Conservation (phyloP, 2,113 vertebrate genomes). For the Centropus unirufus region DNA sequence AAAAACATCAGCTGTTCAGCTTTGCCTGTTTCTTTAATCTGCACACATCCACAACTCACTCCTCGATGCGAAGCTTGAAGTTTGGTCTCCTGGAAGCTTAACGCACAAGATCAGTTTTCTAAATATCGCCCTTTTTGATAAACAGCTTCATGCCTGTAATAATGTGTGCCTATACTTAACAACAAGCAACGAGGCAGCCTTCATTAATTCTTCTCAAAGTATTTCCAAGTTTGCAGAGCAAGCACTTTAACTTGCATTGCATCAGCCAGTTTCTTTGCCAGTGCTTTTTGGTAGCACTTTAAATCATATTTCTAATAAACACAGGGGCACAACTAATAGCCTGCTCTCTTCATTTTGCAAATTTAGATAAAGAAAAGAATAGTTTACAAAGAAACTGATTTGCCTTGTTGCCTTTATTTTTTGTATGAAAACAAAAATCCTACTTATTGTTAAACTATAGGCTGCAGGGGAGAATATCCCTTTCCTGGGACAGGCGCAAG, state of each 20-base stretch:
- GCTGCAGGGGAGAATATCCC: not conserved
- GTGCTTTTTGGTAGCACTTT: not conserved
- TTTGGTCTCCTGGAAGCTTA: not conserved
- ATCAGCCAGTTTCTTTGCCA: not conserved
- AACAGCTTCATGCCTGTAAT: not conserved
- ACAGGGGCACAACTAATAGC: not conserved
- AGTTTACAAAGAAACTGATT: not conserved
- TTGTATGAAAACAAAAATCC: not conserved
- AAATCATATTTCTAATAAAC: not conserved
- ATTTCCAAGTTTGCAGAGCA: not conserved
- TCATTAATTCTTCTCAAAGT: not conserved
- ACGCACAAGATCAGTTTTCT: not conserved
- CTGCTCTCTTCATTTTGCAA: not conserved
- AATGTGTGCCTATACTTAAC: not conserved
- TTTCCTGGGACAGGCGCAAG: not conserved
- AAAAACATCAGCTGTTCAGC: not conserved
- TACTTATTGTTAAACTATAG: not conserved
- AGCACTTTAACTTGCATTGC: not conserved
- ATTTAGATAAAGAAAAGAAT: not conserved
- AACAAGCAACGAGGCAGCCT: not conserved
- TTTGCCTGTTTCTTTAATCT: not conserved
- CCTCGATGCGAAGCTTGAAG: not conserved
- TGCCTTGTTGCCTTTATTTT: not conserved
- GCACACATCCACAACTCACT: not conserved
- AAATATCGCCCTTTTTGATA: not conserved